Evolutionary conservation across 2,888 invertebrate species (phyloP), one percentile per base, ranked within the genome.

Genomic region (Meiosimyza platycephala): DNA sequence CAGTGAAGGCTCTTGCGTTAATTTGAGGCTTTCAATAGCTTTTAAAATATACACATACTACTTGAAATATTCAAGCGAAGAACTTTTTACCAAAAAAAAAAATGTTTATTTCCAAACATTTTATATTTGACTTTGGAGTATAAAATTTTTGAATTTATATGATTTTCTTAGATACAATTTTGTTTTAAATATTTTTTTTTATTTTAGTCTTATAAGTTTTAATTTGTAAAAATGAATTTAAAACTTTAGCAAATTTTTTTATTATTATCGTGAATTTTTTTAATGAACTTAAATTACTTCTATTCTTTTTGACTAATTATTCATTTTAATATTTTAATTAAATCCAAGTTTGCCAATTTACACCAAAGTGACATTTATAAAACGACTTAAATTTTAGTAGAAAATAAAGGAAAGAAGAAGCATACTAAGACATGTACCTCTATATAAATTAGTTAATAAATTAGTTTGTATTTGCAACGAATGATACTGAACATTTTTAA

Each of bases 371-470:
- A 40, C 40, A 40, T 40, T 40, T 40, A 40, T 9, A 40, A 40
- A 40, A 7, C 40, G 40, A 40, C 40, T 40, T 40, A 40, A 40
- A 40, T 40, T 7, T 6, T 40, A 9, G 40, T 40, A 40, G 40
- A 40, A 40, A 40, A 40, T 40, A 40, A 33, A 28, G 33, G 12
- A n/a, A n/a, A 60, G 22, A 48, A 51, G 22, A 50, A 50, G 59
- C 55, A 57, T 48, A 48, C 18, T 13, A 52, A 70, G 70, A 62
- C 63, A 33, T 63, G 54, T 63, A 63, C 62, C 70, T 64, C 51
- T 70, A 62, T 63, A 54, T 70, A 70, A 70, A 63, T 70, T 63
- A 63, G 70, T 57, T 70, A 59, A 63, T 15, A 62, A 70, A 63
- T 62, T 54, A 70, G 55, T 68, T 69, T 9, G 18, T 64, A 64